These are phyloP conservation scores for Eupithecia dodoneata DNA, from an alignment of 2,888 invertebrate genomes.

Conservation along the genomic window DNA sequence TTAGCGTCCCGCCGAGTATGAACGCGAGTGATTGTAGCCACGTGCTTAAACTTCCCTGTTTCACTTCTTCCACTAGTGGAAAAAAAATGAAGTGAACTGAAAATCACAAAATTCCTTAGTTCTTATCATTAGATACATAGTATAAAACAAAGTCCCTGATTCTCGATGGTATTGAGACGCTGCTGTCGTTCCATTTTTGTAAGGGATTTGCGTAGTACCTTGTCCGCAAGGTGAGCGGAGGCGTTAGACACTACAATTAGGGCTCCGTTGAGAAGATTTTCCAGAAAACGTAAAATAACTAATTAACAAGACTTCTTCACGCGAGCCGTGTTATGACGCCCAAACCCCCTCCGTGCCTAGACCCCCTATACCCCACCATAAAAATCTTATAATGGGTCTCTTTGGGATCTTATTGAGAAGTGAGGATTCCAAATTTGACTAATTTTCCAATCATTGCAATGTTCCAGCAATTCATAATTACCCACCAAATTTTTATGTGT, in stretches of 20 bases:
- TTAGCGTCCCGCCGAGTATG: slow-evolving; percentile 69
- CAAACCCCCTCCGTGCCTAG: too few relatives aligned
- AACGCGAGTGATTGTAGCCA: slow-evolving; percentile 35
- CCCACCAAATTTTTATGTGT: neutral
- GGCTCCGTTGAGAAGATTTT: neutral
- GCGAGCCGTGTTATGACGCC: too few relatives aligned
- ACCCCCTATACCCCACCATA: too few relatives aligned
- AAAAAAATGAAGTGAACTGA: too few relatives aligned
- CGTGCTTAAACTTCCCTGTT: slow-evolving; percentile 21
- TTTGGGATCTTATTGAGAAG: too few relatives aligned
- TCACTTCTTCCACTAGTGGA: too few relatives aligned
- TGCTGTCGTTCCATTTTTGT: neutral
- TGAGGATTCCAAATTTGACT: neutral
- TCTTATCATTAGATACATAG: too few relatives aligned
- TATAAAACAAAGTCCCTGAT: neutral
- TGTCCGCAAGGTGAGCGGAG: neutral
- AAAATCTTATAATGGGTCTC: too few relatives aligned
- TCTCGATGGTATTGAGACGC: neutral
- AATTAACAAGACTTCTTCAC: neutral
- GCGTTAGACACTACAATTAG: neutral
- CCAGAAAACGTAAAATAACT: neutral
- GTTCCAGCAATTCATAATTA: neutral
- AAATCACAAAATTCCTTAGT: too few relatives aligned
- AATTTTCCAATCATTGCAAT: neutral
- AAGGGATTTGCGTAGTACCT: neutral